Evolutionary conservation across 2,888 invertebrate genomes (phyloP), one percentile per base, ranked within the genome.

Genomic region (Empis livida): DNA sequence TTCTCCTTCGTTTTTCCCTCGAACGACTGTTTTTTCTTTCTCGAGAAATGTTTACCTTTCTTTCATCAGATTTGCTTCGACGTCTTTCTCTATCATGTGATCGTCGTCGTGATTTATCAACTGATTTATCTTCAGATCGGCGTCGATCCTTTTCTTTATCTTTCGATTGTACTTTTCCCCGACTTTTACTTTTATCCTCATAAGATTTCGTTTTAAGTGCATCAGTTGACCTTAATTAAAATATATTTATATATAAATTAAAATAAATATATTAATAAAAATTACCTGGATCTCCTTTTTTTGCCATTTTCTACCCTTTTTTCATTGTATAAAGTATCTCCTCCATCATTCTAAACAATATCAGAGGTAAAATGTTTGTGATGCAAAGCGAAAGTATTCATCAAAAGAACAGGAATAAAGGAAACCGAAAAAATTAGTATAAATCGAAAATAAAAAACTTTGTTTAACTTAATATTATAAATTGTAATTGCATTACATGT

Each of bases 31-130:
- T 45, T 43, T 43, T 39, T 37, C 57, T 57, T 44, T 59, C 64
- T 20, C 57, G 58, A 50, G 68, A 70, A 39, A 63, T 60, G 39
- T 62, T 62, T 32, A 61, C 55, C 43, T 54, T 56, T n/a, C 46
- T 51, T 10, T 52, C 54, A n/a, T 30, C 37, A n/a, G 48, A 47
- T 45, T 27, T 42, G 15, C 50, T 48, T 37, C 43, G 17, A 10
- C 48, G 44, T 27, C 44, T 41, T 30, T 51, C 52, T 14, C 55
- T 53, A 8, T 55, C 23, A 4, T 38, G 15, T 6, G 23, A 42
- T n/a, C 42, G 20, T 13, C 27, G 9, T 23, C 43, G 11, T 40
- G 44, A 49, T 35, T 35, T 35, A 8, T 27, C 23, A n/a, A n/a
- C n/a, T 35, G 35, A 35, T 35, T 35, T 13, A n/a, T 61, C 57